Base-by-base conservation (phyloP, 2,888 invertebrate genomes). In the Agrotis exclamationis region DNA sequence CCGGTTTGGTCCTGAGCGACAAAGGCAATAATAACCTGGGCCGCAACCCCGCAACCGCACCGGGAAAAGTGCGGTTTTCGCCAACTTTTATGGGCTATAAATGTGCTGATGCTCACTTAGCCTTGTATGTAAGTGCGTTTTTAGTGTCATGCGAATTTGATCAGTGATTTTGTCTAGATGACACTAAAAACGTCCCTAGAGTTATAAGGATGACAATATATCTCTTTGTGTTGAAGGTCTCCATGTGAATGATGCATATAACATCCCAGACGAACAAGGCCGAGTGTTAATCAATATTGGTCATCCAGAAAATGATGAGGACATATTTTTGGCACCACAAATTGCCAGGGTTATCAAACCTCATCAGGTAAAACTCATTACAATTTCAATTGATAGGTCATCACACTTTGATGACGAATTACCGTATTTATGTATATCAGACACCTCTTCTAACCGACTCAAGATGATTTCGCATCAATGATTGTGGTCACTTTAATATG, bases 281-380 rank as follows among this genome's bases (percentile, higher is more conserved):
- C 97, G 99, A 28, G 99, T 99, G 18, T 96, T 99, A 76, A 98
- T 99, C 63, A 99, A 99, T 92, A 98, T 99, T 33, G 99, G 99
- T 11, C 99, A 99, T 93, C 98, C 99, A 0, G 98, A 98, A 70
- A 97, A 97, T 66, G 99, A 99, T 90, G 97, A 98, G 20, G 99
- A 99, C 88, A 98, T 99, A 81, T 99, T 98, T 93, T 96, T 99
- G 70, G 98, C 99, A 0, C 98, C 99, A 0, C 99, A 98, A 91
- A 98, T 99, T 63, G 98, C 99, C 0, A 97, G 98, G 83, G 97
- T 98, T 65, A 99, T 99, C 70, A 99, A 99, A 95, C 99, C 99
- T 2, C 99, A 99, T 97, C 99, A 99, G 97, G 98, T 98, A 87
- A 74, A 69, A 16, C 20, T 68, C 18, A 20, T 66, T 57, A 28